phyloP scores from a whole-genome alignment of 2,797 vertebrate genomes.

The Pantherophis alleghaniensis region DNA sequence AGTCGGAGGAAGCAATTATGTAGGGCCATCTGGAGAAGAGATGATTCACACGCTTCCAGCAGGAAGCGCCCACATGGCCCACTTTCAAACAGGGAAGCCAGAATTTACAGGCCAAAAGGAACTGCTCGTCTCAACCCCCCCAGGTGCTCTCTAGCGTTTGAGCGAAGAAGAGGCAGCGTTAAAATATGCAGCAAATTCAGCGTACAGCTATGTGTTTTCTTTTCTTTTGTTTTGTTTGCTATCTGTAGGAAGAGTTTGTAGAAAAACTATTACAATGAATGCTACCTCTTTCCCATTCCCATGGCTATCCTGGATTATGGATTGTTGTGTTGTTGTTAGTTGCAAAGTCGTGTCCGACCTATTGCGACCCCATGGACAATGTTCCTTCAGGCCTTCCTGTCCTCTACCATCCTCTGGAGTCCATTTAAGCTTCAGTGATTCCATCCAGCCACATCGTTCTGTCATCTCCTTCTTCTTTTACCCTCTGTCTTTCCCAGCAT shows the following conservation, averaged over 20 bases:
- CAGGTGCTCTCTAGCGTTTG: not conserved
- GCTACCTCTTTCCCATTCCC: not conserved
- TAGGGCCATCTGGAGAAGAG: not conserved
- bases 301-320: not conserved
- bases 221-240: not conserved
- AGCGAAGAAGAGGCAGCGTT: not conserved
- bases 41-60: not conserved
- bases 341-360: too few species aligned
- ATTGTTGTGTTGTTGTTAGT: too few species aligned
- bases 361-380: too few species aligned
- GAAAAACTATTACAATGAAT: not conserved
- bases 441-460: too few species aligned
- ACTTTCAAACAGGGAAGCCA: not conserved
- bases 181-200: not conserved
- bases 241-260: not conserved
- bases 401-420: too few species aligned
- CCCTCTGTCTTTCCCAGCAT: too few species aligned
- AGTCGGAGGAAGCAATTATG: not conserved
- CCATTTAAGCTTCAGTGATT: too few species aligned
- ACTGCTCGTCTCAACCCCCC: not conserved
- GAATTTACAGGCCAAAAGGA: not conserved
- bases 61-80: conserved; percentile 14
- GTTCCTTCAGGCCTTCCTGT: too few species aligned
- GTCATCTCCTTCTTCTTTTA: too few species aligned
- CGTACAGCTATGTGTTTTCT: not conserved